Evolutionary conservation across 2,797 vertebrate species (phyloP), one percentile per base, ranked within the genome.

Genomic region (Ciconia nigra): DNA sequence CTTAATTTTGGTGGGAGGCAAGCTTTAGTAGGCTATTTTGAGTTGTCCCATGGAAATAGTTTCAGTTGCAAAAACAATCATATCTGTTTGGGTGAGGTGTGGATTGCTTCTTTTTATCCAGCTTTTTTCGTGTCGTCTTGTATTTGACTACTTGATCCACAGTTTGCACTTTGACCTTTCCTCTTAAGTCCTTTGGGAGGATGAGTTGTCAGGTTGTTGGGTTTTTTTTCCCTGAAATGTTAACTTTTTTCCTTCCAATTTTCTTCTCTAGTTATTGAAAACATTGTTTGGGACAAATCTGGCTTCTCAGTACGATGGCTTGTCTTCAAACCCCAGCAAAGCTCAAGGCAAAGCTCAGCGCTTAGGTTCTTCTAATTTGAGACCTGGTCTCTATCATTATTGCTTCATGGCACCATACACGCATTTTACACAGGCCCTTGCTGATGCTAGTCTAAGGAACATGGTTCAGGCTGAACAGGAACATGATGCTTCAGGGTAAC

Each of bases 321-420:
- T 98, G 6, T 98, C 98, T n/a, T 99, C 99, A 24, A 98, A 99
- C 79, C 99, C 99, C 65, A 98, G 88, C 97, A 99, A 99, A 88
- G 98, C 98, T 58, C 99, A 99, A 96, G 99, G 99, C 82, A 99
- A 99, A 81, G 99, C 98, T n/a, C 99, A 99, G 5, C 99, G 99
- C 18, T 98, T 99, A 11, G 99, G 99, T 69, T 99, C 99, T 1
- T 99, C 99, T 95, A 99, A 97, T 67, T 76, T 99, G 89, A 98
- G 99, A 25, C 99, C 99, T 0, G 99, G 99, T 52, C 98, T 99
- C 54, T 99, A 99, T 96, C 99, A 99, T 96, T 99, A 99, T 97
- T 99, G 99, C 98, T 99, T 99, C 98, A 99, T 99, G 99, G 99
- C 99, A 4, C 99, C 99, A 0, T 99, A 99, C 94, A 99, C 99